phyloP scores from a whole-genome alignment of 1,140 invertebrate genomes.

The Eriosoma lanigerum region DNA sequence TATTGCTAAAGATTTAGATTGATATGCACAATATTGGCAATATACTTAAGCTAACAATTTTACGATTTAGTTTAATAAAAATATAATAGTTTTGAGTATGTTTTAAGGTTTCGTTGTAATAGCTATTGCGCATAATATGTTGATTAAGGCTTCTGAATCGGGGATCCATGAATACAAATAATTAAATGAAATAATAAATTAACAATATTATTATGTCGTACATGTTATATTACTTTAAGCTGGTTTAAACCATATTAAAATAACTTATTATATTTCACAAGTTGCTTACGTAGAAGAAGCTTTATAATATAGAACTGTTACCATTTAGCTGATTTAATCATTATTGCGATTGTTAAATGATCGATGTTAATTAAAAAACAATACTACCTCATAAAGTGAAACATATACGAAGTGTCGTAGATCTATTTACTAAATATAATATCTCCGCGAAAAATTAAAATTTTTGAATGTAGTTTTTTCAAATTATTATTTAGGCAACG shows the following conservation, averaged over 20 bases:
- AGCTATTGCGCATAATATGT: background rate
- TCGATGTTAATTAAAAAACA: conserved; percentile 9
- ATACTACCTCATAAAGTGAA: no score
- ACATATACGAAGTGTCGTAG: no score
- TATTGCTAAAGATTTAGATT: no score
- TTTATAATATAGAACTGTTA: background rate
- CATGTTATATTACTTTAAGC: conserved; percentile 3
- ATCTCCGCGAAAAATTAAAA: no score
- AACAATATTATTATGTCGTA: background rate
- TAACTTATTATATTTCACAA: conserved; percentile 22
- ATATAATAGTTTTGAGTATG: no score
- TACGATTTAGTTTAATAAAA: no score
- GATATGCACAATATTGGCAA: no score
- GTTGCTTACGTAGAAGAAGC: conserved; percentile 17
- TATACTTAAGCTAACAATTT: no score
- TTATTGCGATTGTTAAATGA: background rate
- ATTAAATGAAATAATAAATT: conserved; percentile 24
- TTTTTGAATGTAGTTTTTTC: no score
- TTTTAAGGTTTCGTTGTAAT: conserved; percentile 15
- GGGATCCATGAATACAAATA: background rate
- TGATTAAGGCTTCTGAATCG: conserved; percentile 12
- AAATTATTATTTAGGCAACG: no score
- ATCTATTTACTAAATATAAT: no score
- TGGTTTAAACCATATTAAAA: background rate
- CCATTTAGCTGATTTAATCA: background rate